These are phyloP conservation scores for Myotis brandtii DNA, from an alignment of 2,113 vertebrate species.

Conservation along the genomic window DNA sequence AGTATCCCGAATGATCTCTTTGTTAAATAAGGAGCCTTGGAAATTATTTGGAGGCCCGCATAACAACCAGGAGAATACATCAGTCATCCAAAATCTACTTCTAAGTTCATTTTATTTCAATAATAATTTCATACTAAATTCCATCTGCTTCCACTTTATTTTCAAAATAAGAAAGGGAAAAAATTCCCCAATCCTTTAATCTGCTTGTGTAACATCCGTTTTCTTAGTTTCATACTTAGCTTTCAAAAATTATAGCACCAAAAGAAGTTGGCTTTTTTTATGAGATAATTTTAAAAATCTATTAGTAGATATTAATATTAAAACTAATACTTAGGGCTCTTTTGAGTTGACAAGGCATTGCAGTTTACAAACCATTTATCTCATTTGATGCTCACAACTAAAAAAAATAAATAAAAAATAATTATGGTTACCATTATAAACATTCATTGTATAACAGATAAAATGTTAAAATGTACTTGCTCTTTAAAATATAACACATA, in stretches of 20 bases:
- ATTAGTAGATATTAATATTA: neutral
- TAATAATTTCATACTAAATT: conserved; percentile 27
- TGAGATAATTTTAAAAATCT: neutral
- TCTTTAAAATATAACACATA: neutral
- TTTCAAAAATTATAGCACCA: neutral
- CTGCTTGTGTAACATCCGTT: conserved; percentile 35
- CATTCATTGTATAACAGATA: neutral
- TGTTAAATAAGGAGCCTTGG: conserved; percentile 1
- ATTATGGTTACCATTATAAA: neutral
- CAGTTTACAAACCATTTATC: neutral
- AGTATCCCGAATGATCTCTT: neutral
- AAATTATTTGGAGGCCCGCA: neutral
- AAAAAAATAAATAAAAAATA: neutral
- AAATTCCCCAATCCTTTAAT: conserved; percentile 30
- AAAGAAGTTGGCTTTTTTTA: neutral
- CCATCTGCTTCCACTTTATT: conserved; percentile 35
- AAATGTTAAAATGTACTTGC: neutral
- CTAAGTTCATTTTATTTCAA: conserved; percentile 45
- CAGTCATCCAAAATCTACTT: neutral
- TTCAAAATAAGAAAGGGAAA: conserved; percentile 38
- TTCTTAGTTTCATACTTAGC: conserved; percentile 29
- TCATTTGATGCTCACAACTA: neutral
- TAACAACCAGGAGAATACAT: neutral
- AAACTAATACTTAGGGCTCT: neutral
- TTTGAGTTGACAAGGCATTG: neutral